A percentile compares a stretch with the other conserved stretches of the same genome.
Evolutionary conservation across 2,797 vertebrate genomes (phyloP).

Genomic region (Hemibagrus guttatus): DNA sequence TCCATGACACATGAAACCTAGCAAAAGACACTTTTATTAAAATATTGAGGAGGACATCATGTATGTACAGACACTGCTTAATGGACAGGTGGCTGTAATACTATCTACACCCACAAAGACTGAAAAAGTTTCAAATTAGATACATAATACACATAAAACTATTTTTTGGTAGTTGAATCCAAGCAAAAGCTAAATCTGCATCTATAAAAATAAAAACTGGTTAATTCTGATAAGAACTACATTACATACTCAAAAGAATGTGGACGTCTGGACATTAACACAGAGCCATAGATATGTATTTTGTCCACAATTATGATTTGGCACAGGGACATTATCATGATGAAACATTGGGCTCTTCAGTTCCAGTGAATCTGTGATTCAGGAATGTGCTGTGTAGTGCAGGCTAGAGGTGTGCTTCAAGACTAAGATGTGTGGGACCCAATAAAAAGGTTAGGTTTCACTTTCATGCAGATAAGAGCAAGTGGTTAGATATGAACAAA

Average conservation of each 20-base stretch:
- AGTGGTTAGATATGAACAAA: not conserved
- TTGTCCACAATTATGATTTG: not conserved
- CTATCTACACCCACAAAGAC: not conserved
- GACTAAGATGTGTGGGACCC: not conserved
- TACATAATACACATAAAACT: not conserved
- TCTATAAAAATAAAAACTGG: not conserved
- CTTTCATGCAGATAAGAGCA: not conserved
- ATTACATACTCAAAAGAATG: not conserved
- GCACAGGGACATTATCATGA: not conserved
- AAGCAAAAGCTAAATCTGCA: not conserved
- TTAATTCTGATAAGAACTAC: not conserved
- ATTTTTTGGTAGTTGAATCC: not conserved
- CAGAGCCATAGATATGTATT: not conserved
- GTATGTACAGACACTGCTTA: not conserved
- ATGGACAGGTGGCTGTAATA: not conserved
- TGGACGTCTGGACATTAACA: not conserved
- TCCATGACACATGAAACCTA: not conserved
- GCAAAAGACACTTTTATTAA: not conserved
- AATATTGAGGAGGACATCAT: not conserved
- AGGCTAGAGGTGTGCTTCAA: not conserved
- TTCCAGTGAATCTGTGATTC: not conserved
- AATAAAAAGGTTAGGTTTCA: not conserved
- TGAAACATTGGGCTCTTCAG: not conserved
- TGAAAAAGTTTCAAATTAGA: not conserved
- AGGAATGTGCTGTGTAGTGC: not conserved